Conservation (phyloP, 2,113 vertebrate genomes). For the Scatophagus argus region DNA sequence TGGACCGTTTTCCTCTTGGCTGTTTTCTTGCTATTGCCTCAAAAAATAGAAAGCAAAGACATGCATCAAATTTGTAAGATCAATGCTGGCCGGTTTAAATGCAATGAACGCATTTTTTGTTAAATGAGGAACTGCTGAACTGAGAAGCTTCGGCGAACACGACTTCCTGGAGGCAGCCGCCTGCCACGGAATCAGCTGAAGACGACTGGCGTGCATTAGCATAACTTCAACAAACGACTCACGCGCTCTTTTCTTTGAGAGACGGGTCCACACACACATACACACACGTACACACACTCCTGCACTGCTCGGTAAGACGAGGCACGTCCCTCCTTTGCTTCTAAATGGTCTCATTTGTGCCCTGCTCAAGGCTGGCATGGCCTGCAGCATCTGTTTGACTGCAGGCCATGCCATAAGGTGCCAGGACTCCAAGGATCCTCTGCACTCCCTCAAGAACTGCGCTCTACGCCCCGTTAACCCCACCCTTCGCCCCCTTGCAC, state of each 20-base stretch:
- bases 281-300: slow-evolving; percentile 34
- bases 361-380: slow-evolving; percentile 79
- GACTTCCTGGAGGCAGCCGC: slow-evolving; percentile 12
- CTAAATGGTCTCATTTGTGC: slow-evolving; percentile 77
- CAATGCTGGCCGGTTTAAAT: not conserved
- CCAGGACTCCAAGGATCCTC: slow-evolving; percentile 80
- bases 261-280: slow-evolving; percentile 36
- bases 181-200: slow-evolving; percentile 11
- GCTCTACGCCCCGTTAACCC: slow-evolving; percentile 87
- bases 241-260: slow-evolving; percentile 50
- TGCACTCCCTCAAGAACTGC: slow-evolving; percentile 77
- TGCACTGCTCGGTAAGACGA: slow-evolving; percentile 69
- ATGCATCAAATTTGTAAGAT: not conserved
- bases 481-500: slow-evolving; percentile 87
- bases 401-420: slow-evolving; percentile 85
- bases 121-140: not conserved
- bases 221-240: slow-evolving; percentile 67
- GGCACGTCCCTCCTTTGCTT: slow-evolving; percentile 76
- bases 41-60: slow-evolving; percentile 1
- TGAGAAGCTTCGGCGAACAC: not conserved
- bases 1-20: not conserved
- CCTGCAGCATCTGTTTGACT: slow-evolving; percentile 85
- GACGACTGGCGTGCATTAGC: slow-evolving; percentile 62
- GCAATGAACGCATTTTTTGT: slow-evolving; percentile 3
- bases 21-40: slow-evolving; percentile 13